Conservation (phyloP, 2,888 invertebrate species). For the Heliconius charithonia region DNA sequence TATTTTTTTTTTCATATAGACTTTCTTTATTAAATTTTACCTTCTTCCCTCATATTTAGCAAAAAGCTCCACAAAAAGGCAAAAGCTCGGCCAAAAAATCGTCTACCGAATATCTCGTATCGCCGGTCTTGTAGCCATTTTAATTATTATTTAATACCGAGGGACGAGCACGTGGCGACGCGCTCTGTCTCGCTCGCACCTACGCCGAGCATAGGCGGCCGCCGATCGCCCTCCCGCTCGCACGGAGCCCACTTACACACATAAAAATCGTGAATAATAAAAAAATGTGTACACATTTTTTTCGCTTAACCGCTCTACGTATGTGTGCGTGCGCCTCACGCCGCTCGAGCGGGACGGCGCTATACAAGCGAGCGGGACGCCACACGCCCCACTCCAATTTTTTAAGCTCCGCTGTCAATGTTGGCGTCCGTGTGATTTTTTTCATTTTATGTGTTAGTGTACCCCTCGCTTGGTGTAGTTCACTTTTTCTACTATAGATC, state of each 20-base stretch:
- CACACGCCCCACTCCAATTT: slow-evolving; percentile 79
- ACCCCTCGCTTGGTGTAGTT: slow-evolving; percentile 83
- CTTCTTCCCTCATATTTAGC: slow-evolving; percentile 71
- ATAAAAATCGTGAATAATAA: slow-evolving; percentile 84
- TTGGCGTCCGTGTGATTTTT: slow-evolving; percentile 81
- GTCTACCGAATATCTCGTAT: slow-evolving; percentile 82
- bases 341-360: slow-evolving; percentile 68
- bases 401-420: slow-evolving; percentile 80
- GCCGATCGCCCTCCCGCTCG: slow-evolving; percentile 62
- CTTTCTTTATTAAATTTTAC: slow-evolving; percentile 61
- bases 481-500: slow-evolving; percentile 85
- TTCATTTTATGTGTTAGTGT: slow-evolving; percentile 84
- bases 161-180: slow-evolving; percentile 83
- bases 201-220: slow-evolving; percentile 52
- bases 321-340: slow-evolving; percentile 80
- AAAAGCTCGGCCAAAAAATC: slow-evolving; percentile 82
- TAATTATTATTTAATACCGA: slow-evolving; percentile 84
- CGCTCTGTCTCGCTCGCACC: slow-evolving; percentile 64
- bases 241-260: slow-evolving; percentile 83
- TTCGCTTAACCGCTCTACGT: slow-evolving; percentile 77
- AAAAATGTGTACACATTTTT: slow-evolving; percentile 85
- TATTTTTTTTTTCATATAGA: slow-evolving; percentile 63
- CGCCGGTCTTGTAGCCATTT: slow-evolving; percentile 83
- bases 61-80: slow-evolving; percentile 79
- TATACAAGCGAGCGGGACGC: slow-evolving; percentile 59